A percentile compares a stretch with the other conserved stretches of the same genome.
Conservation (phyloP, 2,797 vertebrate genomes). For the Myotis planiceps region DNA sequence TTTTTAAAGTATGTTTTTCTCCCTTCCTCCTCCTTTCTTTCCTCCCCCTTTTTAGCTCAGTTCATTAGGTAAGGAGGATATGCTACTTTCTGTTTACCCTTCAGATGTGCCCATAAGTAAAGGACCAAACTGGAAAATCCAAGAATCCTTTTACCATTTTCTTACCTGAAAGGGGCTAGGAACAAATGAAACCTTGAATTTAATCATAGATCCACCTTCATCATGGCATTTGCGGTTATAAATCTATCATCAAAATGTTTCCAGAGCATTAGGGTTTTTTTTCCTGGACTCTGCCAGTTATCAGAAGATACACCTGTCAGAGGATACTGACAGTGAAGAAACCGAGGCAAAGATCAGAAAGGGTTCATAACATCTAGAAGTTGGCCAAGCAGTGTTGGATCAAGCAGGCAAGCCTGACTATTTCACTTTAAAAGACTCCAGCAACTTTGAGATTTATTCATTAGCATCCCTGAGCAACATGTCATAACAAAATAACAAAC, state of each 20-base stretch:
- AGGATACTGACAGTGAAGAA: neutral
- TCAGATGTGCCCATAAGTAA: neutral
- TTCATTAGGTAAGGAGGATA: neutral
- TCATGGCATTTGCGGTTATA: neutral
- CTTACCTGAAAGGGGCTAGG: neutral
- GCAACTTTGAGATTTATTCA: neutral
- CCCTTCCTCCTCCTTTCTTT: neutral
- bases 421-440: neutral
- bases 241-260: neutral
- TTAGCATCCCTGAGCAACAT: neutral
- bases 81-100: neutral
- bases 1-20: neutral
- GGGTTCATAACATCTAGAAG: neutral
- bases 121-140: neutral
- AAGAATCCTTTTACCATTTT: neutral
- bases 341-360: neutral
- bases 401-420: neutral
- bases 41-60: neutral
- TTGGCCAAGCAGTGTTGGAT: neutral
- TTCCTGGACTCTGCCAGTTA: neutral
- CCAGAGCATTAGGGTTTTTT: conserved; percentile 15
- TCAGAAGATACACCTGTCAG: neutral
- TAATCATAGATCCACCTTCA: neutral
- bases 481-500: neutral
- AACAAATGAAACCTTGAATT: neutral